Conservation (phyloP, 2,797 vertebrate genomes). For the Helarctos malayanus region DNA sequence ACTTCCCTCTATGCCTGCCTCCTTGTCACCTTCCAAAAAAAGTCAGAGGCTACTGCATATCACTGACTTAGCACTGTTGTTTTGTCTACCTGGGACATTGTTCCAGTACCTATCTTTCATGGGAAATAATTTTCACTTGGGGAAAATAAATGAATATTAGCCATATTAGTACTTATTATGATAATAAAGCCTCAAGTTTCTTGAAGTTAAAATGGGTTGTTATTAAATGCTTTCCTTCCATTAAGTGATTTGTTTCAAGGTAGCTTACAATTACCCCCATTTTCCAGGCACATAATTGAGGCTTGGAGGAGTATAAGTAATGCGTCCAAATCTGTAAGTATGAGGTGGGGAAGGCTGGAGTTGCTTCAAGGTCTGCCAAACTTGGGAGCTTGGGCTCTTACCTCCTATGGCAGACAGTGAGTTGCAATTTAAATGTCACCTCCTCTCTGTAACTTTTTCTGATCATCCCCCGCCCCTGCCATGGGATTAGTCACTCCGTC, state of each 20-base stretch:
- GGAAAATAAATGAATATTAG: background rate
- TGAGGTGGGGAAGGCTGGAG: background rate
- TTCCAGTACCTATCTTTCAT: background rate
- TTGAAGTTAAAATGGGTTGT: background rate
- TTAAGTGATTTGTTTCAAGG: background rate
- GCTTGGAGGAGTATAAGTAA: background rate
- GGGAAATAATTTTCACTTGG: background rate
- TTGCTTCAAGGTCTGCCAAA: constrained; percentile 38
- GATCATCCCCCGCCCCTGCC: constrained; percentile 42
- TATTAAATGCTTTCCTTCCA: background rate
- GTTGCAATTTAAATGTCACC: constrained; percentile 69
- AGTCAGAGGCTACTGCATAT: background rate
- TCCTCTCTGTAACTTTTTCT: constrained; percentile 74
- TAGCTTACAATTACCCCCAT: background rate
- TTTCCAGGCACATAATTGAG: constrained; percentile 22
- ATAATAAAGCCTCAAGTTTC: background rate
- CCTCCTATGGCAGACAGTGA: constrained; percentile 33
- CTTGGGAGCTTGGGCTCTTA: constrained; percentile 31
- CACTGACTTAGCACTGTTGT: background rate
- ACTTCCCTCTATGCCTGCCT: background rate
- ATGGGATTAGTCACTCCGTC: constrained; percentile 56
- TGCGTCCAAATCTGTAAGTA: background rate
- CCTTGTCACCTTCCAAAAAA: background rate
- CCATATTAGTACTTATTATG: background rate
- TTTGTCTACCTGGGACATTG: background rate